A percentile compares a stretch with the other conserved stretches of the same genome.
phyloP scores from a whole-genome alignment of 2,113 vertebrate species.

The Urocitellus parryii region DNA sequence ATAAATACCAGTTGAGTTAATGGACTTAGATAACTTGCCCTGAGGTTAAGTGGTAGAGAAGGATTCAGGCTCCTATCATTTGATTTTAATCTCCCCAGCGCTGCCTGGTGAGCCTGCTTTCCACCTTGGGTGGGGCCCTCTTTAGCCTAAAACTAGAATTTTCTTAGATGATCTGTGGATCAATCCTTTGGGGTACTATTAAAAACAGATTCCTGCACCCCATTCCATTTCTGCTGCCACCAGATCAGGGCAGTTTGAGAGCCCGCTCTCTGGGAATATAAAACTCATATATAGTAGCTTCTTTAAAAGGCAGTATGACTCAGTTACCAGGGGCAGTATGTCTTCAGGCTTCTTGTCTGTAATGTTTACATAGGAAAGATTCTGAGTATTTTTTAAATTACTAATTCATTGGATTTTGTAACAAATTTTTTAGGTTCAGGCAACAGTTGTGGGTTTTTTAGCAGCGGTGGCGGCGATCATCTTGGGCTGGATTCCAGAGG shows the following conservation, averaged over 20 bases:
- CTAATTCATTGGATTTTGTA: constrained; percentile 52
- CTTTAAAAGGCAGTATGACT: neutral
- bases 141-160: neutral
- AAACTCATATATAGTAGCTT: neutral
- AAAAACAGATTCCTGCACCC: neutral
- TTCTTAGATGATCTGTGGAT: neutral
- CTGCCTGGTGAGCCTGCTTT: neutral
- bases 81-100: neutral
- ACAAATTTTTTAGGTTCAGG: constrained; percentile 92
- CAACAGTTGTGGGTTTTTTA: constrained; percentile 97
- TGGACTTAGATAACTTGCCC: neutral
- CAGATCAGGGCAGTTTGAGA: neutral
- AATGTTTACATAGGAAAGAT: neutral
- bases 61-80: neutral
- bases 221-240: neutral
- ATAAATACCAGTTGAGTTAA: neutral
- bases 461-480: constrained; percentile 96
- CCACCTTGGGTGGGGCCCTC: neutral
- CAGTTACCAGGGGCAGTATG: neutral
- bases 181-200: neutral
- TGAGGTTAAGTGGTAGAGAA: neutral
- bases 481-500: constrained; percentile 97
- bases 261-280: neutral
- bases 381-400: neutral
- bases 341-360: neutral